Conservation (phyloP, 1,140 invertebrate species). For the Drosophila ercepeae region DNA sequence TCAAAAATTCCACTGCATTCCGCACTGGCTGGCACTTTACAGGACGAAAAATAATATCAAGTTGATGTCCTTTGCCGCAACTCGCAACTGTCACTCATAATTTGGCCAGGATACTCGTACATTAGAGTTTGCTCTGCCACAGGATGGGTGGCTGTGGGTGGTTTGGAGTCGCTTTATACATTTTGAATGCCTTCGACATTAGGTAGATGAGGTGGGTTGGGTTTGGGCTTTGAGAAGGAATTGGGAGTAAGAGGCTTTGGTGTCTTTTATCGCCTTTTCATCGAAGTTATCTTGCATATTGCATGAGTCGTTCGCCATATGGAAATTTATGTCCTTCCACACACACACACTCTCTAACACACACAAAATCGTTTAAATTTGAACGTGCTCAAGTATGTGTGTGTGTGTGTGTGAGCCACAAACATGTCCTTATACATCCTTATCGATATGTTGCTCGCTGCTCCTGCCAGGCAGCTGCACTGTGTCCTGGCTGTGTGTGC, state of each 20-base stretch:
- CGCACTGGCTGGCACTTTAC: background rate
- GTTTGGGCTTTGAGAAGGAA: background rate
- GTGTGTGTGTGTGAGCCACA: conserved; percentile 53
- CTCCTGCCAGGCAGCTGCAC: conserved; percentile 1
- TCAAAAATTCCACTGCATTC: conserved; percentile 24
- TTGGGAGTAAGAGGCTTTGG: conserved; percentile 48
- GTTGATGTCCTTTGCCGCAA: conserved; percentile 64
- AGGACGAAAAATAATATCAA: conserved; percentile 61
- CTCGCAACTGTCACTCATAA: conserved; percentile 70
- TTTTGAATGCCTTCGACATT: conserved; percentile 68
- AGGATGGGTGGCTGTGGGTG: background rate
- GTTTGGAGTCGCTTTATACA: conserved; percentile 65
- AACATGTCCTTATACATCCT: conserved; percentile 69
- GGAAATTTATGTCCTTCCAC: conserved; percentile 62
- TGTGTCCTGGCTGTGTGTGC: conserved; percentile 17
- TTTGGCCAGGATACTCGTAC: conserved; percentile 69
- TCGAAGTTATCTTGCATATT: conserved; percentile 77
- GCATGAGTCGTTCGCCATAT: conserved; percentile 76
- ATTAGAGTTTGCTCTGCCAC: conserved; percentile 56
- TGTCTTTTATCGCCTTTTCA: conserved; percentile 79
- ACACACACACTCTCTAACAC: background rate
- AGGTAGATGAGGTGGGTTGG: conserved; percentile 40
- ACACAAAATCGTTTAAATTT: conserved; percentile 69
- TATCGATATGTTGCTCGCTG: conserved; percentile 46
- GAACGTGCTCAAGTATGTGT: conserved; percentile 61